Evolutionary conservation across 2,797 vertebrate species (phyloP), one percentile per base, ranked within the genome.

Genomic region (Enteromius unitaeniatus): DNA sequence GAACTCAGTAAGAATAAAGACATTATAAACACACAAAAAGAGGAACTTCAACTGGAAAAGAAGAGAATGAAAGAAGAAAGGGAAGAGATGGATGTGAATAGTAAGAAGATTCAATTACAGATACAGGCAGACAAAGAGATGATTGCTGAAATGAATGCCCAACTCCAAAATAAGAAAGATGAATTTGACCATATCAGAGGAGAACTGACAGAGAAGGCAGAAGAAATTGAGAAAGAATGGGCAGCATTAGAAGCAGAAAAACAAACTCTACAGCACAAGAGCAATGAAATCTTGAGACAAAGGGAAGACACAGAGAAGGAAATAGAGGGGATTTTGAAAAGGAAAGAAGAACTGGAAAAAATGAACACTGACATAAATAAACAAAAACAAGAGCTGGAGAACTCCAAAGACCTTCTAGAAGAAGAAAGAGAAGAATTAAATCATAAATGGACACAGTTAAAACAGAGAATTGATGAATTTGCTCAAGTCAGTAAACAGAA

Each of bases 371-470:
- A 76, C 15, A 53, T 68, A 74, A 34, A 15, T 23, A n/a, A 67
- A 65, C 37, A 80, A 28, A 65, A 83, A 42, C 42, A 40, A 34
- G 77, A 73, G 6, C 0, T 78, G 14, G 45, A 28, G 6, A 79
- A 77, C 9, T 21, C 8, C 37, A 49, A 51, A 74, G 15, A 55
- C 15, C 47, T 69, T 42, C 68, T 80, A 40, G 42, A 83, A 74
- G 2, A 79, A 73, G 81, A 85, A 9, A 80, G 42, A 55, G 37
- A 42, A 10, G 60, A 82, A 26, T 8, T 82, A 26, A 23, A 53
- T 3, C 11, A 55, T 4, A 78, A 82, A 78, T 51, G 23, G 65
- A 11, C 28, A 47, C 6, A 73, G 13, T 51, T 85, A 53, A 64
- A 77, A 15, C 15, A 26, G 0, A 77, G 55, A 72, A 40, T 62